These are phyloP conservation scores for Gastrophryne carolinensis DNA, from an alignment of 2,797 vertebrate genomes.

Conservation along the genomic window DNA sequence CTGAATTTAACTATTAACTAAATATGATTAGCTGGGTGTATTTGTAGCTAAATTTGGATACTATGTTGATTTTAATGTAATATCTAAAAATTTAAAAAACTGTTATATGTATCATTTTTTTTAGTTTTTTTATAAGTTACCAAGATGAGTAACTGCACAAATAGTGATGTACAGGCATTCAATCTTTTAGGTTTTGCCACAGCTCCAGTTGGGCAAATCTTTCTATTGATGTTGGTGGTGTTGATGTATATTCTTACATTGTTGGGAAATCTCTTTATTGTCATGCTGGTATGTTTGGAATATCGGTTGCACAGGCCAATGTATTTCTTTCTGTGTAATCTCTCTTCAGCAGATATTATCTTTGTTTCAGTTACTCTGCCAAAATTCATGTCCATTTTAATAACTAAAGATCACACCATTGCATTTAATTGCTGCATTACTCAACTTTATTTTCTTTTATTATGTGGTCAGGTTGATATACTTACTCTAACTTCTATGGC, in stretches of 20 bases:
- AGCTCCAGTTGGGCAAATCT: background rate
- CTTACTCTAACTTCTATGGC: slow-evolving; percentile 32
- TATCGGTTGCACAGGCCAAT: slow-evolving; percentile 24
- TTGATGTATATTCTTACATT: background rate
- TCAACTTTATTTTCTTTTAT: slow-evolving; percentile 10
- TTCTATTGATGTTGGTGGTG: background rate
- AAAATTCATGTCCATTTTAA: slow-evolving; percentile 2
- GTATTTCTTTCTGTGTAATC: slow-evolving; percentile 33
- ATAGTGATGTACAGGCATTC: background rate
- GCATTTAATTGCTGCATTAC: slow-evolving; percentile 3
- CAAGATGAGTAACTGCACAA: slow-evolving; percentile 6
- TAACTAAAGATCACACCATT: background rate
- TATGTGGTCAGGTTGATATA: slow-evolving; percentile 6
- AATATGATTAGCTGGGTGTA: background rate
- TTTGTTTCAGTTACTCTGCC: slow-evolving; percentile 6
- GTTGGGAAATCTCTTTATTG: slow-evolving; percentile 7
- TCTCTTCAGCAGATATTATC: background rate
- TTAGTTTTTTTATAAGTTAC: background rate
- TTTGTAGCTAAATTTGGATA: background rate
- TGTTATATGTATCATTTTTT: background rate
- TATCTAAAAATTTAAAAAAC: background rate
- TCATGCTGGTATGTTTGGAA: background rate
- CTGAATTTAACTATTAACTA: too few relatives aligned
- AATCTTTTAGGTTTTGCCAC: background rate
- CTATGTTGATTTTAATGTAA: background rate